Percentiles rank a stretch among this genome's conserved stretches.
These are phyloP conservation scores for Caenorhabditis virilis DNA, from an alignment of 2,888 invertebrate genomes.

Conservation along the genomic window DNA sequence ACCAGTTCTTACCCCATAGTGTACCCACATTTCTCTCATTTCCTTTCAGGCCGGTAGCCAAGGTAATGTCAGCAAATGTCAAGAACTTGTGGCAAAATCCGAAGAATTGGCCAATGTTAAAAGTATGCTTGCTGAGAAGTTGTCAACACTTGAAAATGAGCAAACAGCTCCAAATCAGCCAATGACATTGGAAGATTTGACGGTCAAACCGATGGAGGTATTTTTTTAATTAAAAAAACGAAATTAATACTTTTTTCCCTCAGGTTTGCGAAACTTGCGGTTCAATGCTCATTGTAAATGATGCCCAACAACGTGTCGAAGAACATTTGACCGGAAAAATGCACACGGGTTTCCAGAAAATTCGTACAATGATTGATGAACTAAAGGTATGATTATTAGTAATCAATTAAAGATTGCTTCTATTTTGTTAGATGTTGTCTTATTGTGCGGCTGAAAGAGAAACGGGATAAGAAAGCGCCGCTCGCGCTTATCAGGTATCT, in stretches of 20 bases:
- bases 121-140: conserved; percentile 10
- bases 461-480: neutral
- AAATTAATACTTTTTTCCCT: neutral
- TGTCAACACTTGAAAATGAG: conserved; percentile 8
- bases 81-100: conserved; percentile 34
- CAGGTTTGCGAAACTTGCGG: conserved; percentile 94
- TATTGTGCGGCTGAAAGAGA: neutral
- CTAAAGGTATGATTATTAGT: conserved; percentile 24
- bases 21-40: too few species aligned
- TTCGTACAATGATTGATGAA: conserved; percentile 40
- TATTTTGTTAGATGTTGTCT: neutral
- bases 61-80: conserved; percentile 33
- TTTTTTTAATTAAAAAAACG: neutral
- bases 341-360: conserved; percentile 81
- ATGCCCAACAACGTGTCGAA: conserved; percentile 94
- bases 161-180: conserved; percentile 1
- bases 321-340: conserved; percentile 98
- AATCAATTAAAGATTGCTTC: neutral
- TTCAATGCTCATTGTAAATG: conserved; percentile 96
- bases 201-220: conserved; percentile 50
- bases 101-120: conserved; percentile 18
- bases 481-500: too few species aligned
- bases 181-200: conserved; percentile 20
- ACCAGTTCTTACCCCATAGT: neutral
- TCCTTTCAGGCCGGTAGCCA: conserved; percentile 35